Base-by-base conservation (phyloP, 2,888 invertebrate species). In the Lordiphosa fenestrarum region DNA sequence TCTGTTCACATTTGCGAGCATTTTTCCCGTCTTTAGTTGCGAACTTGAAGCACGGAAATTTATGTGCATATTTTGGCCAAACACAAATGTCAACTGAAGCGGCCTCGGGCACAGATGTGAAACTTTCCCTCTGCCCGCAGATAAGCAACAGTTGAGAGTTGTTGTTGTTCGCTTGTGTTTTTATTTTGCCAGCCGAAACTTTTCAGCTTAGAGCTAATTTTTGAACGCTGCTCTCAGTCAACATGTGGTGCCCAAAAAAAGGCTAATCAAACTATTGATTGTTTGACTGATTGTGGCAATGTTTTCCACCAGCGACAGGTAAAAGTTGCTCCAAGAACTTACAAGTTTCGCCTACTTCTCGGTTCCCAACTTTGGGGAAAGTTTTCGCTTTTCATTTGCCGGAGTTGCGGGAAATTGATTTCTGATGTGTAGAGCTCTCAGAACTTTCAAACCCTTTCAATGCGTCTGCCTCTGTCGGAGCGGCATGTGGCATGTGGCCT, bases 261-360 rank as follows among this genome's bases (percentile, higher is more conserved):
- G 71, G 80, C 82, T 78, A 78, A 78, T 78, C 77, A 82, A 78
- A 78, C 77, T 77, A 78, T 78, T 84, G 77, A 84, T 78, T 84
- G 84, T 74, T 84, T 71, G 69, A 66, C 64, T 71, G 84, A 84
- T 84, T 78, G 77, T 65, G 61, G 80, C 71, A 50, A 58, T 57
- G 57, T 59, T 77, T 83, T 81, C 73, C 71, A 73, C 74, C 61
- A 44, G 60, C 48, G 68, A 53, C 82, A 84, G 84, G 82, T 78
- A 75, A 74, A 82, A 77, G 73, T 77, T 83, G 56, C 21, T 37
- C n/a, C n/a, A 40, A 40, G 47, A 71, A 59, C 59, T 71, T 69
- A 66, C 53, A 61, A 66, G 67, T 64, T 66, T 47, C 30, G 25
- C 44, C 40, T 36, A 61, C 48, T 67, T 56, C 67, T 77, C 77